These are phyloP conservation scores for Lagopus muta DNA, from an alignment of 2,113 vertebrate species.

Conservation along the genomic window DNA sequence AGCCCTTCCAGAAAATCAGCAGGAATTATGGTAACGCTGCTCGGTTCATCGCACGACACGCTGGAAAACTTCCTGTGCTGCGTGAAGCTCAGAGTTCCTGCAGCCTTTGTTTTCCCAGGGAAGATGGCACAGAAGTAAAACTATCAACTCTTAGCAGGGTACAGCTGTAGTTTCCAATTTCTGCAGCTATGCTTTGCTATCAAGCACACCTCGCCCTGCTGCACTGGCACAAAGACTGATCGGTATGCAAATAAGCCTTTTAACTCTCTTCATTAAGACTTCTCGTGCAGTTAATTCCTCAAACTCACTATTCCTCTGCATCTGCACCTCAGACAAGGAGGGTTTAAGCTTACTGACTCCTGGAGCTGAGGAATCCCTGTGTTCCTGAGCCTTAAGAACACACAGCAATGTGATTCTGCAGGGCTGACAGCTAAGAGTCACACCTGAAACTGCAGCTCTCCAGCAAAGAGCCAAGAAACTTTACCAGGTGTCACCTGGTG, in stretches of 20 bases:
- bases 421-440: neutral
- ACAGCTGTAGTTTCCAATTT: neutral
- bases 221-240: neutral
- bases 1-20: neutral
- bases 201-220: fast-evolving
- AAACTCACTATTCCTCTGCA: neutral
- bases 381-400: neutral
- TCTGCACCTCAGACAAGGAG: neutral
- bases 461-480: neutral
- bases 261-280: neutral
- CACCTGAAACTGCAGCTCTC: neutral
- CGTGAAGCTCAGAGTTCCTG: neutral
- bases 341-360: neutral
- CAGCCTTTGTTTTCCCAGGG: neutral
- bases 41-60: fast-evolving
- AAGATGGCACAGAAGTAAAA: neutral
- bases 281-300: neutral
- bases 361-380: neutral
- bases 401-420: fast-evolving
- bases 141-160: neutral
- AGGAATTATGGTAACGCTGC: neutral
- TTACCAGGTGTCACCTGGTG: neutral
- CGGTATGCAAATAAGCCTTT: neutral
- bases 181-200: too few species aligned
- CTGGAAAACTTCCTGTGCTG: neutral